phyloP scores from a whole-genome alignment of 2,797 vertebrate species.

The Gephyroberyx darwinii region DNA sequence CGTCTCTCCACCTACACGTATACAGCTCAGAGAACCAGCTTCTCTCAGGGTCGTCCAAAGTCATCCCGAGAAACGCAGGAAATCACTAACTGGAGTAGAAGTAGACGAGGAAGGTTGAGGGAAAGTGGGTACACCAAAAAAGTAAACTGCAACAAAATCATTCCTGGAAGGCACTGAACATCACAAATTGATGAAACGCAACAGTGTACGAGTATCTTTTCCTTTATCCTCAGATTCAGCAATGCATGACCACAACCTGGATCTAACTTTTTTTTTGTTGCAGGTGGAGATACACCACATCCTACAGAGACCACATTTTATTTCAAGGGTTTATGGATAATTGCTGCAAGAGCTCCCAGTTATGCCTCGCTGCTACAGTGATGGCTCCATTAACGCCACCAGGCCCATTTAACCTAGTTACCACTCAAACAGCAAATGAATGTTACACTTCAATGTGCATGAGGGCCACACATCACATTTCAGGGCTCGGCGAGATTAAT shows the following conservation, averaged over 20 bases:
- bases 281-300: conserved; percentile 44
- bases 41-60: conserved; percentile 38
- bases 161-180: conserved; percentile 39
- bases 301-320: conserved; percentile 49
- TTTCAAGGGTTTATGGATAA: conserved; percentile 63
- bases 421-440: conserved; percentile 67
- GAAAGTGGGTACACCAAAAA: neutral
- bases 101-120: conserved; percentile 28
- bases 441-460: conserved; percentile 59
- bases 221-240: conserved; percentile 42
- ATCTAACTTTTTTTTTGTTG: conserved; percentile 19
- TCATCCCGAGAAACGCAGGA: conserved; percentile 37
- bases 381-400: conserved; percentile 70
- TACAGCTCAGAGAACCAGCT: conserved; percentile 13
- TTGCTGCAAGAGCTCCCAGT: conserved; percentile 65
- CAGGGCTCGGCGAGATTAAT: conserved; percentile 53
- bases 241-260: conserved; percentile 44
- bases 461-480: conserved; percentile 34
- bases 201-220: conserved; percentile 34
- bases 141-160: too few relatives aligned
- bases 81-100: conserved; percentile 32
- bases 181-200: conserved; percentile 40
- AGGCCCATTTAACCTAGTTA: conserved; percentile 70
- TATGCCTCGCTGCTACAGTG: conserved; percentile 59
- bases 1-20: conserved; percentile 16